Percentiles rank a stretch among this genome's conserved stretches.
Evolutionary conservation across 2,888 invertebrate species (phyloP).

Genomic region (Teinopalpus imperialis): DNA sequence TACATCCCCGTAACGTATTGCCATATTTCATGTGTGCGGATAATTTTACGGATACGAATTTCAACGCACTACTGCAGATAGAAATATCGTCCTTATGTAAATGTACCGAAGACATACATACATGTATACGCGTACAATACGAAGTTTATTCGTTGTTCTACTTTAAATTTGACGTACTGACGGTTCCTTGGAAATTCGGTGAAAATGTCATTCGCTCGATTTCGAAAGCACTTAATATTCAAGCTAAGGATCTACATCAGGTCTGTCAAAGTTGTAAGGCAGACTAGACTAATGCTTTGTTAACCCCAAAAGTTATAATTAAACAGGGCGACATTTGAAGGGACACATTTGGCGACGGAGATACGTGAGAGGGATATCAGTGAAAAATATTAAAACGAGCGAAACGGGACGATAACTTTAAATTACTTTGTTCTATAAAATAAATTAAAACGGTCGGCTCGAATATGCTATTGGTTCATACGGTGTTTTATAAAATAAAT

Average conservation of each 20-base stretch:
- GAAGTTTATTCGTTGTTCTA: constrained; percentile 31
- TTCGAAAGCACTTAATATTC: constrained; percentile 10
- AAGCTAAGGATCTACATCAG: constrained; percentile 4
- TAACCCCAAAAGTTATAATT: constrained; percentile 7
- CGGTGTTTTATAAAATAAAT: too few relatives aligned
- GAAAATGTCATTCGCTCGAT: constrained; percentile 20
- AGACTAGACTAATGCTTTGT: neutral
- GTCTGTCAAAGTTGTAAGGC: constrained; percentile 5
- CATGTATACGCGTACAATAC: too few relatives aligned
- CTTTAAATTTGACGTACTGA: constrained; percentile 33
- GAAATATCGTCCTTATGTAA: neutral
- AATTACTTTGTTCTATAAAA: too few relatives aligned
- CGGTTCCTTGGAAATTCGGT: constrained; percentile 34
- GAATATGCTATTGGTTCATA: too few relatives aligned
- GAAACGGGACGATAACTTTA: too few relatives aligned
- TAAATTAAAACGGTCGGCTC: too few relatives aligned
- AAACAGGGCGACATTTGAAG: too few relatives aligned
- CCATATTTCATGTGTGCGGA: constrained; percentile 5
- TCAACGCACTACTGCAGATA: constrained; percentile 1
- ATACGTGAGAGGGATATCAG: too few relatives aligned
- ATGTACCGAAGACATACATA: neutral
- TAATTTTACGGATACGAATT: constrained; percentile 5
- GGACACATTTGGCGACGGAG: too few relatives aligned
- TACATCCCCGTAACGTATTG: constrained; percentile 13
- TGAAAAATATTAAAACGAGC: too few relatives aligned